phyloP scores from a whole-genome alignment of 2,797 vertebrate species.

The Myotis daubentonii region DNA sequence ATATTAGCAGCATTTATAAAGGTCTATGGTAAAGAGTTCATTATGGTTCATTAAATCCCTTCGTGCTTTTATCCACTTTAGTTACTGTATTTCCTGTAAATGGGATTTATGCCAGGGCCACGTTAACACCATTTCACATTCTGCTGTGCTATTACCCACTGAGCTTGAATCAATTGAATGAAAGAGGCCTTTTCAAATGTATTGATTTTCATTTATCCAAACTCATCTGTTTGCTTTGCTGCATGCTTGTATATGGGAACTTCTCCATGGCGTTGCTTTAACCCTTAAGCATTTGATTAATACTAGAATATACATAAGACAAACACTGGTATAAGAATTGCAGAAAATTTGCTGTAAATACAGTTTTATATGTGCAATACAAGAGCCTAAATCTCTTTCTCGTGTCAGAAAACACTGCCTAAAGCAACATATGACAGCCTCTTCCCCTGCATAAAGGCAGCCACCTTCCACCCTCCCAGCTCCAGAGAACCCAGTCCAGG shows the following conservation, averaged over 20 bases:
- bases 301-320: neutral
- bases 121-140: conserved; percentile 81
- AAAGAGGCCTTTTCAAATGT: conserved; percentile 82
- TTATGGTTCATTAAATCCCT: conserved; percentile 69
- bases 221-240: conserved; percentile 75
- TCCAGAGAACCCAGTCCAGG: neutral
- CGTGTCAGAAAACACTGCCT: neutral
- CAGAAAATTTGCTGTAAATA: neutral
- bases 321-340: neutral
- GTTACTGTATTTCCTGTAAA: conserved; percentile 74
- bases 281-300: conserved; percentile 9
- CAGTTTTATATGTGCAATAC: neutral
- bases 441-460: neutral
- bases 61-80: conserved; percentile 57
- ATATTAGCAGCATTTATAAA: conserved; percentile 67
- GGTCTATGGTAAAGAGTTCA: conserved; percentile 54
- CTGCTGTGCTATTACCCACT: conserved; percentile 80
- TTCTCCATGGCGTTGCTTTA: neutral
- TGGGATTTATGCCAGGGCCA: conserved; percentile 80
- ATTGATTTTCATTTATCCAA: conserved; percentile 88
- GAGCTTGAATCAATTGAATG: conserved; percentile 83
- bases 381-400: conserved; percentile 3
- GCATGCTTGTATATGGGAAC: conserved; percentile 25
- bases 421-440: neutral
- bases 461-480: neutral